Percentiles rank a stretch among this genome's conserved stretches.
phyloP scores from a whole-genome alignment of 2,797 vertebrate genomes.

The Eulemur rubriventer region DNA sequence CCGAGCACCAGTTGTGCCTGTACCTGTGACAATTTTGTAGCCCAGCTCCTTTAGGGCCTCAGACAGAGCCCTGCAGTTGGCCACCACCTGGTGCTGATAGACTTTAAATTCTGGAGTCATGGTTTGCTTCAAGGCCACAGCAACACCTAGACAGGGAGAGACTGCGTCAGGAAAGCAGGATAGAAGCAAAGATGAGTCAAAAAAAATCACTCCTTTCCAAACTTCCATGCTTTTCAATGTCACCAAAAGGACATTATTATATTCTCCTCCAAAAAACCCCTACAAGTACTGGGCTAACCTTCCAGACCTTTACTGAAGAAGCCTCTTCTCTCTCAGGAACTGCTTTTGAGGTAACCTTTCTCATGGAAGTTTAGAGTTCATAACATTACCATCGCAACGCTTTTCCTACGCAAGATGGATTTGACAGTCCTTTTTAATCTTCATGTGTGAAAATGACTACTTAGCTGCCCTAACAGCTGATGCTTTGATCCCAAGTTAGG shows the following conservation, averaged over 20 bases:
- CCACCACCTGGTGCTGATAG: slow-evolving; percentile 94
- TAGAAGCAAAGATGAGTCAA: neutral
- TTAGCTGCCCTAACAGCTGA: neutral
- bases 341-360: neutral
- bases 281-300: neutral
- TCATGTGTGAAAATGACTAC: neutral
- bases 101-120: slow-evolving; percentile 93
- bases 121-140: slow-evolving; percentile 95
- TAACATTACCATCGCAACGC: neutral
- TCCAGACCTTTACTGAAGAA: neutral
- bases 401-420: neutral
- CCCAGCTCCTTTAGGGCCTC: slow-evolving; percentile 86
- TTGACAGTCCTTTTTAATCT: neutral
- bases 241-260: neutral
- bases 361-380: neutral
- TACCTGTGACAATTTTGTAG: slow-evolving; percentile 96
- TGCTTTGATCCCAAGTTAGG: neutral
- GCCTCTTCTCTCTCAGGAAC: neutral
- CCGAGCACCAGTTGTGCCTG: neutral
- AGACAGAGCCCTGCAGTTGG: slow-evolving; percentile 92
- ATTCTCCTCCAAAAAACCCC: neutral
- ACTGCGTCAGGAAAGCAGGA: neutral
- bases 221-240: neutral
- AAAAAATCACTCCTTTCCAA: neutral
- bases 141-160: slow-evolving; percentile 88